Evolutionary conservation across 2,888 invertebrate genomes (phyloP), one percentile per base, ranked within the genome.

Genomic region (Microctonus brassicae): DNA sequence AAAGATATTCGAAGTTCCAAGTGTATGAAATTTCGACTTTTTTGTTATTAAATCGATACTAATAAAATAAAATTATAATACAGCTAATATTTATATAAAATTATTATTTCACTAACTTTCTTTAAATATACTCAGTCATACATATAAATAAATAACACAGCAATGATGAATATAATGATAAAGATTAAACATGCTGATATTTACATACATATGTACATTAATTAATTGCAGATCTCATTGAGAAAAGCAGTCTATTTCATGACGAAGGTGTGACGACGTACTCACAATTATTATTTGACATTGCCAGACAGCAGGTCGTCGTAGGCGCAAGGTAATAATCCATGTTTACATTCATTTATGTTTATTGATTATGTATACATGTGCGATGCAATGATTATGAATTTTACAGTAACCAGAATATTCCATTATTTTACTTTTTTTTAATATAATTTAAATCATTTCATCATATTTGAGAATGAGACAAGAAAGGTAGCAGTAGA

Each of bases 211-310:
- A 39, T 39, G n/a, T 39, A 39, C n/a, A 47, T 47, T 29, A 36
- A 53, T 63, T 74, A 86, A 79, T 90, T 89, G 36, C 89, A 95
- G 95, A 95, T 90, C 87, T 93, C 79, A 88, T 94, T 76, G 80
- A 82, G 17, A 83, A 82, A 4, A 86, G 81, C 68, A 81, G 75
- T 36, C 73, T 81, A 55, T 97, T 95, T 88, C 90, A 91, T 80
- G 92, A 94, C 86, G 90, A 92, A 75, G 92, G 92, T 79, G 93
- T 94, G 78, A 91, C 92, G 75, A 92, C 93, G 78, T 97, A 93
- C 88, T 94, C 95, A 65, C 94, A 95, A 89, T 90, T 97, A 84
- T 90, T 96, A 70, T 95, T 97, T 87, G 97, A 97, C 89, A 93
- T 95, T 72, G 93, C 94, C 78, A 91, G 95, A 84, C 94, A 94